phyloP scores from a whole-genome alignment of 2,113 vertebrate genomes.

The Holacanthus passer region DNA sequence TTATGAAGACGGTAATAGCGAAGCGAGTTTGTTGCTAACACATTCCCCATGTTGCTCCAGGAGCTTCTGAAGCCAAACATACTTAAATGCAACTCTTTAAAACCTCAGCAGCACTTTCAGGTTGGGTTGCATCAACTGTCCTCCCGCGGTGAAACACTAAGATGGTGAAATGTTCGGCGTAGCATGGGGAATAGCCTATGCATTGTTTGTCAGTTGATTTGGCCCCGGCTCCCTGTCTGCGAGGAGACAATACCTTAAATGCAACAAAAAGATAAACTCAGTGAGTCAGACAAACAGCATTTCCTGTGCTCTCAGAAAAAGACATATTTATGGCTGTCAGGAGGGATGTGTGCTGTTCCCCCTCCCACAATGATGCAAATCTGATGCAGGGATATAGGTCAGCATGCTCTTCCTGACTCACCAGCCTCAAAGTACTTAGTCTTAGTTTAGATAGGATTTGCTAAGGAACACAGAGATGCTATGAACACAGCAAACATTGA shows the following conservation, averaged over 20 bases:
- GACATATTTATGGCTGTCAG: constrained; percentile 41
- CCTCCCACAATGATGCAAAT: constrained; percentile 66
- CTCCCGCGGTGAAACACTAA: constrained; percentile 46
- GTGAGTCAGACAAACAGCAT: constrained; percentile 29
- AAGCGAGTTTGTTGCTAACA: constrained; percentile 74
- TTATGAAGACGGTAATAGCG: constrained; percentile 76
- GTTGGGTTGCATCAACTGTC: constrained; percentile 48
- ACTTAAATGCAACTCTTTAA: constrained; percentile 63
- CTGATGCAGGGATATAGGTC: constrained; percentile 69
- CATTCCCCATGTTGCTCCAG: constrained; percentile 69
- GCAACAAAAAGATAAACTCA: constrained; percentile 14
- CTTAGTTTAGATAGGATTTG: constrained; percentile 74
- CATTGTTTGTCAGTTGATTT: constrained; percentile 37
- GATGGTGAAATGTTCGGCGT: constrained; percentile 28
- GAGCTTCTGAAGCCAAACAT: constrained; percentile 68
- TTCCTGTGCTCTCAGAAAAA: constrained; percentile 40
- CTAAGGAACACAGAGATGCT: constrained; percentile 62
- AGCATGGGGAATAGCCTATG: constrained; percentile 35
- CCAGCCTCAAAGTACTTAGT: constrained; percentile 40
- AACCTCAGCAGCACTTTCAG: constrained; percentile 57
- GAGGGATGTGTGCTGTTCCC: constrained; percentile 32
- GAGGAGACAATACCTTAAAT: constrained; percentile 29
- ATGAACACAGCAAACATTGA: constrained; percentile 54
- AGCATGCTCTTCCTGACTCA: constrained; percentile 54
- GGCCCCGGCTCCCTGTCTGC: constrained; percentile 15